These are phyloP conservation scores for Stratiolaelaps scimitus DNA, from an alignment of 1,140 invertebrate genomes.

Conservation along the genomic window DNA sequence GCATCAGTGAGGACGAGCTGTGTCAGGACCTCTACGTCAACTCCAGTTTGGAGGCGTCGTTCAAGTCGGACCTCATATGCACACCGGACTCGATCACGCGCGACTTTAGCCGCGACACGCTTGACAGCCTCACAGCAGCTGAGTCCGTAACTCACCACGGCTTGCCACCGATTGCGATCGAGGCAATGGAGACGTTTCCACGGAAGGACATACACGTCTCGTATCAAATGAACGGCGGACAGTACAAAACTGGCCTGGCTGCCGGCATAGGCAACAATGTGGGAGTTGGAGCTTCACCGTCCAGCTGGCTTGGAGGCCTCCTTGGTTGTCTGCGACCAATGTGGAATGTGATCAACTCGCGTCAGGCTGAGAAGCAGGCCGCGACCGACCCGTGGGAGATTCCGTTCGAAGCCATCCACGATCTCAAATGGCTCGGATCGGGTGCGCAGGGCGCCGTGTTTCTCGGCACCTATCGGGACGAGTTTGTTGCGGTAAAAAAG, in stretches of 20 bases:
- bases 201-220: conserved; percentile 18
- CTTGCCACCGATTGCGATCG: background rate
- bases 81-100: conserved; percentile 19
- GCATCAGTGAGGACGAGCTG: conserved; percentile 8
- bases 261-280: background rate
- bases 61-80: conserved; percentile 14
- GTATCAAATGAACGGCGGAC: conserved; percentile 24
- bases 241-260: conserved; percentile 7
- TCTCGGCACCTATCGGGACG: conserved; percentile 60
- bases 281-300: conserved; percentile 29
- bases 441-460: conserved; percentile 95
- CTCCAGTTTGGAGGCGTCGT: conserved; percentile 8
- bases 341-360: conserved; percentile 56
- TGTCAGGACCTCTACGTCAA: conserved; percentile 14
- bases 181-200: conserved; percentile 2
- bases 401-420: conserved; percentile 77
- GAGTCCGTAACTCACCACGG: too few species aligned
- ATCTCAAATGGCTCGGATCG: conserved; percentile 81
- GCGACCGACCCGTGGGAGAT: conserved; percentile 71
- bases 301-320: conserved; percentile 63
- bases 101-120: background rate
- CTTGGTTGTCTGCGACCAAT: conserved; percentile 72
- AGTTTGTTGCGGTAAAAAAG: conserved; percentile 90
- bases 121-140: too few species aligned
- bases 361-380: conserved; percentile 28